phyloP scores from a whole-genome alignment of 2,113 vertebrate genomes.

The Erpornis zantholeuca region DNA sequence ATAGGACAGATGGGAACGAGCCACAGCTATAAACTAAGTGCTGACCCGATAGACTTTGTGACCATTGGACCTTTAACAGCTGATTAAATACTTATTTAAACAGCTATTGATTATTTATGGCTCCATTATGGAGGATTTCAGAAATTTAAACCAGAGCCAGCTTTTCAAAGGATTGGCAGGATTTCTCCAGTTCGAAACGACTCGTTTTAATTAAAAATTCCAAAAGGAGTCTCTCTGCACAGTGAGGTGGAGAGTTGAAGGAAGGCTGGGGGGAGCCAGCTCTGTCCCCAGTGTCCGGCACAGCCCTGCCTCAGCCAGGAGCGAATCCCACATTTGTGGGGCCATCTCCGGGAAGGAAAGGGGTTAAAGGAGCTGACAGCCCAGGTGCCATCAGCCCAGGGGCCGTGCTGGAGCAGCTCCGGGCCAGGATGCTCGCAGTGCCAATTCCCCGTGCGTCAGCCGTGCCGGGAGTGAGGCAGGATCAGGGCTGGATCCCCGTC shows the following conservation, averaged over 20 bases:
- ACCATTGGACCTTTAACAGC: neutral
- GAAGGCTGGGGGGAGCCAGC: neutral
- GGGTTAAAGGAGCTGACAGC: neutral
- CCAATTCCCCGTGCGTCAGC: neutral
- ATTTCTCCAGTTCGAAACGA: neutral
- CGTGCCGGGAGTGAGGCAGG: neutral
- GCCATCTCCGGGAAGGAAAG: neutral
- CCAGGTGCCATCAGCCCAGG: neutral
- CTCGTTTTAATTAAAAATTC: conserved; percentile 10
- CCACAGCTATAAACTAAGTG: neutral
- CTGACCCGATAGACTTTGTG: conserved; percentile 1
- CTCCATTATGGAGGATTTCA: neutral
- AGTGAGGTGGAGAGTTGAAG: neutral
- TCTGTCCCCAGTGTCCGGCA: neutral
- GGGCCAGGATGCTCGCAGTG: neutral
- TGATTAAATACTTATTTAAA: conserved; percentile 34
- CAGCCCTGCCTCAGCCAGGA: neutral
- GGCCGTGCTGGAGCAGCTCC: neutral
- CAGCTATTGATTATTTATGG: conserved; percentile 33
- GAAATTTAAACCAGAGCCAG: neutral
- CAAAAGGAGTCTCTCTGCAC: neutral
- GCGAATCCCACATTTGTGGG: neutral
- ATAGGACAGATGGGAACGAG: neutral
- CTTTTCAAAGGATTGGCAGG: conserved; percentile 21
- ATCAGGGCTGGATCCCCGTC: neutral